Percentiles rank a stretch among this genome's conserved stretches.
Evolutionary conservation across 2,888 invertebrate genomes (phyloP).

Genomic region (Rhodophaea formosa): DNA sequence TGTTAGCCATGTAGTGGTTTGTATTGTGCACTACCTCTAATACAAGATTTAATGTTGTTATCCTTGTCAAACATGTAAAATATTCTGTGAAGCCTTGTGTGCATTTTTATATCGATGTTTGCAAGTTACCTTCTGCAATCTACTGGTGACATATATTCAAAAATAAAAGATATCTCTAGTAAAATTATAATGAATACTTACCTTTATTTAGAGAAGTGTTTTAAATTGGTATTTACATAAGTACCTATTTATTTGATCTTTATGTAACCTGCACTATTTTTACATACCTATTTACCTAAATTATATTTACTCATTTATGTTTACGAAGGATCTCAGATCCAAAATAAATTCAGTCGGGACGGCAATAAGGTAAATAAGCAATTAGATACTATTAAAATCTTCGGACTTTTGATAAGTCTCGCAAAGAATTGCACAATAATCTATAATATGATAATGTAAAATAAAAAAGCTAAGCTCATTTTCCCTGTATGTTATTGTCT

Average conservation of each 20-base stretch:
- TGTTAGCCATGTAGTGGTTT: conserved; percentile 34
- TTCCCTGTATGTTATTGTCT: too few relatives aligned
- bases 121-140: not conserved
- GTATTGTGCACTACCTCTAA: conserved; percentile 20
- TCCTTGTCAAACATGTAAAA: conserved; percentile 2
- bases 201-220: not conserved
- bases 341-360: not conserved
- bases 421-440: too few relatives aligned
- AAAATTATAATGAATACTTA: not conserved
- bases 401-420: too few relatives aligned
- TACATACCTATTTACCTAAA: conserved; percentile 4
- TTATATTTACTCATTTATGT: conserved; percentile 17
- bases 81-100: not conserved
- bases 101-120: conserved; percentile 5
- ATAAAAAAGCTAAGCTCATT: too few relatives aligned
- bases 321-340: conserved; percentile 36
- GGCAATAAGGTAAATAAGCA: not conserved
- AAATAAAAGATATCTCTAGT: not conserved
- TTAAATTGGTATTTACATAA: not conserved
- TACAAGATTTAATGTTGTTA: conserved; percentile 10
- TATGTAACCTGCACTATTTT: conserved; percentile 4
- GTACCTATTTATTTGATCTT: not conserved
- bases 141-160: not conserved
- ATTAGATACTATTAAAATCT: too few relatives aligned
- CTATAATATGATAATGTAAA: too few relatives aligned